Base-by-base conservation (phyloP, 2,797 vertebrate species). In the Cyclura pinguis region DNA sequence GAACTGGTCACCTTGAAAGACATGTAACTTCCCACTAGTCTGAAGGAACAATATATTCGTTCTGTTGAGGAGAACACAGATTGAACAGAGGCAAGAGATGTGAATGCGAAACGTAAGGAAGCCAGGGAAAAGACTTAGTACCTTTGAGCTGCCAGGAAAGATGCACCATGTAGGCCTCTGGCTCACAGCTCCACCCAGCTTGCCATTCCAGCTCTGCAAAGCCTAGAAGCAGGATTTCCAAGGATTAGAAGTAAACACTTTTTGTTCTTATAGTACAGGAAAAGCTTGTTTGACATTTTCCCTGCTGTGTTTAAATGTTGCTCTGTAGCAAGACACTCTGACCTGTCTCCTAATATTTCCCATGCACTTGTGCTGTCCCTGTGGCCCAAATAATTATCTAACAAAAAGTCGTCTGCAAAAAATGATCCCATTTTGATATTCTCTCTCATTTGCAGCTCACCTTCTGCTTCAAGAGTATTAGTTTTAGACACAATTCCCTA, bases 161-260 rank as follows among this genome's bases (percentile, higher is more conserved):
- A 77, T 16, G 32, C 47, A 38, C 74, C 47, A 57, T 35, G 42
- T 14, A 38, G 81, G 42, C 64, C 64, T 20, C 57, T 38, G 42
- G 80, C n/a, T 84, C 74, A 59, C 20, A 52, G 47, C 52, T 80
- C 47, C 50, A n/a, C 55, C 81, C 64, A 67, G 29, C 81, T 80
- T 80, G 74, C 22, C 86, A 73, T 85, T 88, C 82, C 52, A 72
- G 73, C 64, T 88, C 86, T 72, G 74, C 29, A 85, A 72, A 73
- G 50, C 86, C 81, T 80, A 84, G 62, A 73, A 91, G 52, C 72
- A 80, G 82, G 55, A 55, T 76, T 38, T 76, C 57, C 85, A 77
- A 35, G 16, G n/a, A 20, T 76, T 38, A 88, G 72, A 80, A 29
- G 22, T 1, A 77, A 35, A 22, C 18, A 42, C 8, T 29, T 69